These are phyloP conservation scores for Diadema setosum DNA, from an alignment of 35 echinoderm and acorn worm genomes.

Conservation along the genomic window DNA sequence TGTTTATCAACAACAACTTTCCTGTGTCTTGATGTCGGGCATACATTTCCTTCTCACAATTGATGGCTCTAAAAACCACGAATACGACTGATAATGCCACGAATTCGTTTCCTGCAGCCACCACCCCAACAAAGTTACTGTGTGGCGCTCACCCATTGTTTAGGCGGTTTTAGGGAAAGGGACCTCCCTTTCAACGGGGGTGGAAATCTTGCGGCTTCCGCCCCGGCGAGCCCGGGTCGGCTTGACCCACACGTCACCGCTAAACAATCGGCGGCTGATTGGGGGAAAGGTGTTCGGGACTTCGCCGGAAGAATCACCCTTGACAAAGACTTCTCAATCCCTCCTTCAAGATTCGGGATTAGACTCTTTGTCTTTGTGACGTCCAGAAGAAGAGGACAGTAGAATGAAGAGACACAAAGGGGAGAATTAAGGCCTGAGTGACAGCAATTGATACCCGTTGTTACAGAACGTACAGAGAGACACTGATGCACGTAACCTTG, in stretches of 20 bases:
- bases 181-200: not conserved
- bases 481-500: no score
- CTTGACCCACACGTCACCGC: not conserved
- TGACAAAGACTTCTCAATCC: not conserved
- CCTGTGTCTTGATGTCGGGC: no score
- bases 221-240: not conserved
- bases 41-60: not conserved
- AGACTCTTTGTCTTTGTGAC: not conserved
- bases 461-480: no score
- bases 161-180: no score
- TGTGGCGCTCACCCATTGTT: no score
- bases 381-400: not conserved
- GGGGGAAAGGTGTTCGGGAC: not conserved
- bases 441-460: no score
- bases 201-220: not conserved
- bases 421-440: not conserved
- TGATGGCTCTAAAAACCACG: not conserved
- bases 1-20: conserved; percentile 1
- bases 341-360: not conserved
- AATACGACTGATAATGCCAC: not conserved
- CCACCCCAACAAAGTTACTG: no score
- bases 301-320: not conserved
- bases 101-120: conserved; percentile 9
- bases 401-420: no score
- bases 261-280: not conserved